phyloP scores from a whole-genome alignment of 2,113 vertebrate genomes.

The Saguinus midas region DNA sequence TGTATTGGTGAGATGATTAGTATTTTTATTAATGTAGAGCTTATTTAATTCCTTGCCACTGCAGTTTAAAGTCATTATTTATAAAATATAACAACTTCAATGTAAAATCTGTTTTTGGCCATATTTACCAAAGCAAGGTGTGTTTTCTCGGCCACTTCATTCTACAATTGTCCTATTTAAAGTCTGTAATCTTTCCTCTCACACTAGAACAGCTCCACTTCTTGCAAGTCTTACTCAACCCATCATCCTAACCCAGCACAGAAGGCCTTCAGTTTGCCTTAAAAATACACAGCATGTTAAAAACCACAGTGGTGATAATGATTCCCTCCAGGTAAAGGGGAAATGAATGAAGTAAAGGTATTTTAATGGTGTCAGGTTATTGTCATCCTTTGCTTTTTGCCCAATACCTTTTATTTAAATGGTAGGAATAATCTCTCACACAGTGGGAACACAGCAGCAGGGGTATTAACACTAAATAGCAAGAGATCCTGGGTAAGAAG shows the following conservation, averaged over 20 bases:
- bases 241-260: neutral
- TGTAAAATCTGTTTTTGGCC: neutral
- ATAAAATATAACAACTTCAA: neutral
- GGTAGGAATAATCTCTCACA: neutral
- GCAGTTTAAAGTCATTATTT: neutral
- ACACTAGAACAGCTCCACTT: neutral
- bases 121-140: neutral
- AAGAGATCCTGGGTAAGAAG: neutral
- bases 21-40: neutral
- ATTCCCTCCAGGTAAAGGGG: neutral
- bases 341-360: neutral
- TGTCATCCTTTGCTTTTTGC: neutral
- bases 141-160: neutral
- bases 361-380: neutral
- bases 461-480: neutral
- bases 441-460: neutral
- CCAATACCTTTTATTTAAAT: conserved; percentile 25
- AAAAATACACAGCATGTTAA: neutral
- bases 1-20: conserved; percentile 88
- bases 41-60: neutral
- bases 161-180: neutral
- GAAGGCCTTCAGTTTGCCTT: neutral
- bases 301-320: neutral
- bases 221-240: neutral
- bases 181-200: neutral